Percentiles rank a stretch among this genome's conserved stretches.
phyloP scores from a whole-genome alignment of 2,888 invertebrate genomes.

The Torymus texanus region DNA sequence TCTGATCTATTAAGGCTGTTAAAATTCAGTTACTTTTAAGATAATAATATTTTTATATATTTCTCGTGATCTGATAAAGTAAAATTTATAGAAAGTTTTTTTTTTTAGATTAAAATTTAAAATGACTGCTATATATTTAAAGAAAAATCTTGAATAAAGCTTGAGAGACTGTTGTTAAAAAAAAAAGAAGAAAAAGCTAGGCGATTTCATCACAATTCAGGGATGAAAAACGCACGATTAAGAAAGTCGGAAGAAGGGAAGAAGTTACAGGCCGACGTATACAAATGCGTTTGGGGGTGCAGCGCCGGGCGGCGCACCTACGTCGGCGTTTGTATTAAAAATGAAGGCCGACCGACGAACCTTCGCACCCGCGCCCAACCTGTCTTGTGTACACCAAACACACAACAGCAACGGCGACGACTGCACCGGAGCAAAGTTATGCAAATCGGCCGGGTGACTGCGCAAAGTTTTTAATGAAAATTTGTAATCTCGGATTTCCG shows the following conservation, averaged over 20 bases:
- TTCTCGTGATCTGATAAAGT: no score
- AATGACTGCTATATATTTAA: no score
- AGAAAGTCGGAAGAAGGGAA: conserved; percentile 12
- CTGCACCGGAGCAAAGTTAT: conserved; percentile 61
- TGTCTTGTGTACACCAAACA: conserved; percentile 18
- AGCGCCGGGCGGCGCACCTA: not conserved
- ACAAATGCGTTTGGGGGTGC: conserved; percentile 6
- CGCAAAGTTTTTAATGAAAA: conserved; percentile 72
- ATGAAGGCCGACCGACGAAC: conserved; percentile 45
- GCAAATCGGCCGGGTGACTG: conserved; percentile 61
- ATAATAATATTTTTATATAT: no score
- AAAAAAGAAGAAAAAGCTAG: no score
- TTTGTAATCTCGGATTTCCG: conserved; percentile 70
- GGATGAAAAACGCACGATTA: conserved; percentile 34
- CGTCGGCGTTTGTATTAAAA: conserved; percentile 45
- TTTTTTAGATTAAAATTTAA: not conserved
- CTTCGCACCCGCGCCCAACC: not conserved
- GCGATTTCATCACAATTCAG: conserved; percentile 3
- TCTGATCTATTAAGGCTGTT: no score
- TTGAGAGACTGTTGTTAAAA: no score
- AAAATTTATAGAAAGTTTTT: not conserved
- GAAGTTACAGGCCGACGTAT: conserved; percentile 16
- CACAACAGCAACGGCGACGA: conserved; percentile 21
- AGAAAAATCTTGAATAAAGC: no score
- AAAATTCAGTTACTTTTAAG: no score